A percentile compares a stretch with the other conserved stretches of the same genome.
Evolutionary conservation across 2,888 invertebrate species (phyloP).

Genomic region (Nysson spinosus): DNA sequence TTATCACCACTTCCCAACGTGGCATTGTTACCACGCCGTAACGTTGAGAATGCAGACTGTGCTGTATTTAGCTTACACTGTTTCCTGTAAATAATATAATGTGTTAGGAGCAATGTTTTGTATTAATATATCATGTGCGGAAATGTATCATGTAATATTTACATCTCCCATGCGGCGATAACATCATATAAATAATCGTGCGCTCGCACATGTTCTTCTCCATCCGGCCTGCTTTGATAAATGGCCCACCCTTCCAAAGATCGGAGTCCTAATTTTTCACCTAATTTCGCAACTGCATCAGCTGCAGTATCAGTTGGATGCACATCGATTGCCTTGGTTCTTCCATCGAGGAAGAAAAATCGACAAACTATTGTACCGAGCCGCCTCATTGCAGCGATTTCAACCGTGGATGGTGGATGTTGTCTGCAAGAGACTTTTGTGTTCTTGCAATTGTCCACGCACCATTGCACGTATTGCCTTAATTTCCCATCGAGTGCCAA

Average conservation of each 20-base stretch:
- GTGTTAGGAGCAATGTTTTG: no score
- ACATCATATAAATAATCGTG: slow-evolving; percentile 96
- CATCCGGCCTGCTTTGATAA: slow-evolving; percentile 91
- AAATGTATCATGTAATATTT: slow-evolving; percentile 72
- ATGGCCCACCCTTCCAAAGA: slow-evolving; percentile 96
- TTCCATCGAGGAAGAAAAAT: slow-evolving; percentile 96
- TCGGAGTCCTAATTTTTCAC: slow-evolving; percentile 90
- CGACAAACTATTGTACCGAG: slow-evolving; percentile 95
- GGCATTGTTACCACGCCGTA: slow-evolving; percentile 81
- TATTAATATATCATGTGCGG: no score
- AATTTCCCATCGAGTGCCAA: slow-evolving; percentile 83
- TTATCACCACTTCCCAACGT: slow-evolving; percentile 91
- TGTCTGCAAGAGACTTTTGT: slow-evolving; percentile 89
- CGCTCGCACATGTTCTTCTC: slow-evolving; percentile 93
- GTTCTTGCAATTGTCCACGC: slow-evolving; percentile 93
- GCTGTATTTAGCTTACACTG: slow-evolving; percentile 80
- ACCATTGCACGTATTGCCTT: slow-evolving; percentile 94
- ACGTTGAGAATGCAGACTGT: slow-evolving; percentile 79
- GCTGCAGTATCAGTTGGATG: slow-evolving; percentile 96
- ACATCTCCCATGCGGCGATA: slow-evolving; percentile 96
- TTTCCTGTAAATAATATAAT: slow-evolving; percentile 79
- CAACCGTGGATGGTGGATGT: slow-evolving; percentile 93
- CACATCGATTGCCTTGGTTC: slow-evolving; percentile 96
- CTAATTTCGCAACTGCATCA: slow-evolving; percentile 92
- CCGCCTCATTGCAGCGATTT: slow-evolving; percentile 94